Conservation (phyloP, 2,888 invertebrate genomes). For the Epirrita christyi region DNA sequence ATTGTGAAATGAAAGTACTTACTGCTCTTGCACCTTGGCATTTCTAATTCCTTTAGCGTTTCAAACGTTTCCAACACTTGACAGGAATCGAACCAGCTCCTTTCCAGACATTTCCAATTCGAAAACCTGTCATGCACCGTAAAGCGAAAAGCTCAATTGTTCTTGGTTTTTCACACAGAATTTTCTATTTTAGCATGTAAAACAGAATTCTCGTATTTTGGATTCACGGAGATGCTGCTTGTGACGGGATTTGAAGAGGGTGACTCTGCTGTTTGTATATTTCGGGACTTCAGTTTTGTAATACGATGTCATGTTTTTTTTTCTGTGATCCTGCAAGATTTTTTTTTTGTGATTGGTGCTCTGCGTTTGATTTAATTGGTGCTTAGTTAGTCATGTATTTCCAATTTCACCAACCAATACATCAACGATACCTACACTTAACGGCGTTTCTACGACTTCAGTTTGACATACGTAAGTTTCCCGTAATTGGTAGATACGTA, state of each 20-base stretch:
- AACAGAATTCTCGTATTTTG: conserved; percentile 77
- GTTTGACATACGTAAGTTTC: too few species aligned
- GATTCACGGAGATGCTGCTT: conserved; percentile 69
- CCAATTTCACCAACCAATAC: too few species aligned
- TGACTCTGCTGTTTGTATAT: conserved; percentile 41
- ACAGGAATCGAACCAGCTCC: conserved; percentile 52
- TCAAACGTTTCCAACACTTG: conserved; percentile 18
- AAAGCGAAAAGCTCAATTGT: conserved; percentile 50
- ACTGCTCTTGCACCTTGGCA: conserved; percentile 6
- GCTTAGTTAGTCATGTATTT: too few species aligned
- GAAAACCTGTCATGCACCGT: conserved; percentile 66
- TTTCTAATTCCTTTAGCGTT: conserved; percentile 7
- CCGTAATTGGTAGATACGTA: too few species aligned
- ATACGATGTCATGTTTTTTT: too few species aligned
- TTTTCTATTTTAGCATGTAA: conserved; percentile 80
- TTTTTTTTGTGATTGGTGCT: too few species aligned
- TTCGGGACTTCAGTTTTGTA: too few species aligned
- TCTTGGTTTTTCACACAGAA: conserved; percentile 54
- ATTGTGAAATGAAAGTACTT: too few species aligned
- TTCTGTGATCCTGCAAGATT: too few species aligned
- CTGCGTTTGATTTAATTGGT: too few species aligned
- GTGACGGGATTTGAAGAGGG: conserved; percentile 72
- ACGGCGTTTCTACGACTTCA: too few species aligned
- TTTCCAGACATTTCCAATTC: conserved; percentile 47
- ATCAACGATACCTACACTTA: too few species aligned